Conservation (phyloP, 37 sponge, comb jelly and placozoan genomes). For the Ianthella basta region DNA sequence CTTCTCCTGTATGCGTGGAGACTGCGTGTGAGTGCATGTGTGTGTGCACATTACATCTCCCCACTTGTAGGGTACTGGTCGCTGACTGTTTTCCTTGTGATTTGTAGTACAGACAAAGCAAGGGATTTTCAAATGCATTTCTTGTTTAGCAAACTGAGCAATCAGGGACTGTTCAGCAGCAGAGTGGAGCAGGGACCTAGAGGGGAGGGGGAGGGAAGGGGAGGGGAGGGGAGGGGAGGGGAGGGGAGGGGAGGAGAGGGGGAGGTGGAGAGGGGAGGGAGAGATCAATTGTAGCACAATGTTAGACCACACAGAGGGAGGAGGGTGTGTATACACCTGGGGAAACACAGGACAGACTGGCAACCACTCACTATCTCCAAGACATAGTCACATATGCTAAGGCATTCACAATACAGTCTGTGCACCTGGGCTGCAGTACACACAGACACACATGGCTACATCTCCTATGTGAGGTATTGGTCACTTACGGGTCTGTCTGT, state of each 20-base stretch:
- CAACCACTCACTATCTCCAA: too few relatives aligned
- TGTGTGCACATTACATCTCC: not conserved
- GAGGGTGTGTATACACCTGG: too few relatives aligned
- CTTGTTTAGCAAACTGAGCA: slow-evolving; percentile 7
- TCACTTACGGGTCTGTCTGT: too few relatives aligned
- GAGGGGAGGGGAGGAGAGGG: too few relatives aligned
- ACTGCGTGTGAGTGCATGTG: not conserved
- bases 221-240: too few relatives aligned
- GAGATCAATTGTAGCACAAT: too few relatives aligned
- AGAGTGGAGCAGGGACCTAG: slow-evolving; percentile 43
- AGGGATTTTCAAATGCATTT: slow-evolving; percentile 57
- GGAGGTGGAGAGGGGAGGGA: too few relatives aligned
- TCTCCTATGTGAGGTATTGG: not conserved
- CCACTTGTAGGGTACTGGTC: slow-evolving; percentile 15
- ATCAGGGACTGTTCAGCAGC: slow-evolving; percentile 48
- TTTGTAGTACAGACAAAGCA: slow-evolving; percentile 64
- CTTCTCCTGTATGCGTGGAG: too few relatives aligned
- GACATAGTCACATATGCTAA: too few relatives aligned
- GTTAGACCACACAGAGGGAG: too few relatives aligned
- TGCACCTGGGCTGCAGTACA: not conserved
- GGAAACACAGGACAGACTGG: too few relatives aligned
- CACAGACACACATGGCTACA: not conserved
- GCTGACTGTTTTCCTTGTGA: slow-evolving; percentile 8
- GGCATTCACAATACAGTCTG: too few relatives aligned
- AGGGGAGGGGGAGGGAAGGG: not conserved